Percentiles rank a stretch among this genome's conserved stretches.
Evolutionary conservation across 2,888 invertebrate genomes (phyloP).

Genomic region (Lacanobia oleracea): DNA sequence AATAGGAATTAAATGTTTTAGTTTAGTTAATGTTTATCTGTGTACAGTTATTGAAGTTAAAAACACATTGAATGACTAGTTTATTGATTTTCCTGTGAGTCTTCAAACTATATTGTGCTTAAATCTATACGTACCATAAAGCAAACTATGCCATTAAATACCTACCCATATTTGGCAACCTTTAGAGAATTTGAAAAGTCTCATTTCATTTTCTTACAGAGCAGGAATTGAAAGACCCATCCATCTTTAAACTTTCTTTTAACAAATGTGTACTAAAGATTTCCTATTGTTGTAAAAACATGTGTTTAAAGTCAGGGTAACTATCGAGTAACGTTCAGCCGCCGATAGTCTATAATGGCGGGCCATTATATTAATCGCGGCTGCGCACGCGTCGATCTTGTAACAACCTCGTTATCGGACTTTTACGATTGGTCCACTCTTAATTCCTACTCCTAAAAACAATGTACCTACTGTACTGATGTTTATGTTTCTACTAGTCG

Average conservation of each 20-base stretch:
- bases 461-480: conserved; percentile 37
- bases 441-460: conserved; percentile 65
- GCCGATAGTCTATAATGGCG: conserved; percentile 68
- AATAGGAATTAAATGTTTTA: too few species aligned
- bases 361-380: conserved; percentile 74
- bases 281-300: conserved; percentile 47
- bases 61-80: background rate
- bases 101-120: conserved; percentile 2
- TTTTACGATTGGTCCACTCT: conserved; percentile 74
- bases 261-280: conserved; percentile 19
- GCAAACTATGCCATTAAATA: background rate
- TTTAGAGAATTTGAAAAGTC: background rate
- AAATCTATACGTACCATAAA: background rate
- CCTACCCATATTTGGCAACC: background rate
- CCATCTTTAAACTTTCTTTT: conserved; percentile 6
- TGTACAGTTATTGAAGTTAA: background rate
- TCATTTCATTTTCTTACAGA: background rate
- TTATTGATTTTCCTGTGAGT: background rate
- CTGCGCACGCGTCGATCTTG: conserved; percentile 76
- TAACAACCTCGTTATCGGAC: conserved; percentile 77
- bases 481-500: conserved; percentile 30
- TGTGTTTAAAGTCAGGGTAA: conserved; percentile 44
- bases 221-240: conserved; percentile 2
- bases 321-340: conserved; percentile 51
- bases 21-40: background rate